These are phyloP conservation scores for Hemicentrotus pulcherrimus DNA, from an alignment of 35 echinoderm and acorn worm genomes.

Conservation along the genomic window DNA sequence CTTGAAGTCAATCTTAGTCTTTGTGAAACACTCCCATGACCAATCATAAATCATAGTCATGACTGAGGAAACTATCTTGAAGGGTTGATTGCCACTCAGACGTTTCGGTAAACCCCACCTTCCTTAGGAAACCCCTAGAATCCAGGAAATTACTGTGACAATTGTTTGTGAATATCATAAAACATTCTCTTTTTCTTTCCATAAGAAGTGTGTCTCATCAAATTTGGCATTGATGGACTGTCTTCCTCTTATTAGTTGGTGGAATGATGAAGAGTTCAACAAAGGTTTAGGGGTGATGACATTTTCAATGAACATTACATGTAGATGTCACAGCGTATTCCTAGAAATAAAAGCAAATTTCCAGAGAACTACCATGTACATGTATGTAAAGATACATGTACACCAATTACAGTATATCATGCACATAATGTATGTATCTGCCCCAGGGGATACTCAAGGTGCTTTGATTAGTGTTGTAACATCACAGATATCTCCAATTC, in stretches of 20 bases:
- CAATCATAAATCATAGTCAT: neutral
- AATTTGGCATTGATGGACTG: neutral
- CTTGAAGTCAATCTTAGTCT: too few relatives aligned
- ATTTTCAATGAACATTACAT: neutral
- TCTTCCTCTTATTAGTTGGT: neutral
- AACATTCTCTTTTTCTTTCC: neutral
- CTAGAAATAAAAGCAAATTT: too few relatives aligned
- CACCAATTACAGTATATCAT: too few relatives aligned
- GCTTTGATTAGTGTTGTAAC: too few relatives aligned
- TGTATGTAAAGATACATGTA: too few relatives aligned
- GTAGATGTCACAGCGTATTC: too few relatives aligned
- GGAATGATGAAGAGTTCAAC: neutral
- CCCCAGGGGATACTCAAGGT: too few relatives aligned
- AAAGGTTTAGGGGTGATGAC: neutral
- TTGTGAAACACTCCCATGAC: too few relatives aligned
- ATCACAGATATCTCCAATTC: too few relatives aligned
- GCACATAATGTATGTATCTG: too few relatives aligned
- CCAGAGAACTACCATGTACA: too few relatives aligned
- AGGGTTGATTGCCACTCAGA: neutral
- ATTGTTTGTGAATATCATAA: neutral
- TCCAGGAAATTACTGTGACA: neutral
- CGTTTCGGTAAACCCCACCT: neutral
- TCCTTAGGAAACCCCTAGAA: neutral
- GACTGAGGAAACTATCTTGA: neutral
- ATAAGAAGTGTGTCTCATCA: neutral